These are phyloP conservation scores for Lagria hirta DNA, from an alignment of 2,888 invertebrate genomes.

Conservation along the genomic window DNA sequence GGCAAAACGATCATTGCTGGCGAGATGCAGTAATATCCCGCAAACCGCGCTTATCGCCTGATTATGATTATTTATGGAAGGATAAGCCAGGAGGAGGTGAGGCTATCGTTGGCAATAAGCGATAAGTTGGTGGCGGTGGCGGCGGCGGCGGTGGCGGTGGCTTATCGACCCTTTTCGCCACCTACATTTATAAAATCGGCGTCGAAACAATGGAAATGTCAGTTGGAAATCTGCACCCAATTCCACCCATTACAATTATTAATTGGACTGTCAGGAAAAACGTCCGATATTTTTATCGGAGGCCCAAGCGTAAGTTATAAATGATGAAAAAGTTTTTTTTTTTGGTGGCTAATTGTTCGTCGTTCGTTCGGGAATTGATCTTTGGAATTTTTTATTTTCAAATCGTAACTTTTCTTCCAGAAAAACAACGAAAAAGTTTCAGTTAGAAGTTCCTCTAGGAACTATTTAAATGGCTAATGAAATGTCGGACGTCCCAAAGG, in stretches of 20 bases:
- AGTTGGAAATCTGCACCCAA: slow-evolving; percentile 30
- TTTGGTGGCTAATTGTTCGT: slow-evolving; percentile 25
- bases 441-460: no score
- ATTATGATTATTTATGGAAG: no score
- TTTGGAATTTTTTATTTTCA: no score
- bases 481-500: slow-evolving; percentile 31
- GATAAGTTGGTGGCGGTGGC: slow-evolving; percentile 17
- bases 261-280: slow-evolving; percentile 30
- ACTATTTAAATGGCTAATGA: slow-evolving; percentile 34
- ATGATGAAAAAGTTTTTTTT: slow-evolving; percentile 26
- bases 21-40: no score
- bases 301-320: slow-evolving; percentile 22
- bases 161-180: no score
- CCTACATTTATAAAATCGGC: slow-evolving; percentile 33
- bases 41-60: no score
- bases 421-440: neutral
- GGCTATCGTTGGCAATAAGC: slow-evolving; percentile 13
- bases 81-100: slow-evolving; percentile 16
- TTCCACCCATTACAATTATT: slow-evolving; percentile 35
- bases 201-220: slow-evolving; percentile 33
- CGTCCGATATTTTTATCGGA: slow-evolving; percentile 28
- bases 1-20: no score
- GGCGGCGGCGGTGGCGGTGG: slow-evolving; percentile 25
- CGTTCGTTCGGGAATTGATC: slow-evolving; percentile 10
- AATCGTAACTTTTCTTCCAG: no score